Percentiles rank a stretch among this genome's conserved stretches.
Conservation (phyloP, 2,888 invertebrate species). For the Yponomeuta plumbellus region DNA sequence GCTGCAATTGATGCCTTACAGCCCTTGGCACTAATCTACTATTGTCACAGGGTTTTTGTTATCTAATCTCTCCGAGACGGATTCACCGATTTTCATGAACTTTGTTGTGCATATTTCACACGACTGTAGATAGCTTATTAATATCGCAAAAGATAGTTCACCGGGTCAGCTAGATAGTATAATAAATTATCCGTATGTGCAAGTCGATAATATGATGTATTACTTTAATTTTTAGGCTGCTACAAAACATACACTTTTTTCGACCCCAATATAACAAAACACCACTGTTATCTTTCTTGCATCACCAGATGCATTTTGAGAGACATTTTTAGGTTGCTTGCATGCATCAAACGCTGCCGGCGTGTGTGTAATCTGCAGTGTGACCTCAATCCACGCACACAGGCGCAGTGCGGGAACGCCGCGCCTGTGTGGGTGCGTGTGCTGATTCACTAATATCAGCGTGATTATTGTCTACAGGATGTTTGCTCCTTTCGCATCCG, state of each 20-base stretch:
- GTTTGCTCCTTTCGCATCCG: slow-evolving; percentile 25
- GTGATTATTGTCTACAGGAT: slow-evolving; percentile 42
- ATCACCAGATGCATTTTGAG: slow-evolving; percentile 32
- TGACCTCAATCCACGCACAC: slow-evolving; percentile 66
- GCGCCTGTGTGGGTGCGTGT: slow-evolving; percentile 33
- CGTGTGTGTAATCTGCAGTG: slow-evolving; percentile 46
- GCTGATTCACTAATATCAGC: slow-evolving; percentile 41
- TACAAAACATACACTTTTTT: background rate
- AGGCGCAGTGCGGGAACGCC: slow-evolving; percentile 28
- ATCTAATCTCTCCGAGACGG: too few species aligned
- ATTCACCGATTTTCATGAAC: too few species aligned
- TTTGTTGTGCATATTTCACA: too few species aligned
- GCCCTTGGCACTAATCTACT: too few species aligned
- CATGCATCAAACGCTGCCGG: slow-evolving; percentile 25
- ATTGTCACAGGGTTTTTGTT: too few species aligned
- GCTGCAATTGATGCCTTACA: too few species aligned
- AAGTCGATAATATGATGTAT: too few species aligned
- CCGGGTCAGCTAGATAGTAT: too few species aligned
- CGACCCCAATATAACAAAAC: background rate
- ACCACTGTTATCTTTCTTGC: slow-evolving; percentile 33
- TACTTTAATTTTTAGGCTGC: background rate
- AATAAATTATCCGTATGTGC: too few species aligned
- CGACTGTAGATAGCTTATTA: too few species aligned
- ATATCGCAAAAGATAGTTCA: too few species aligned
- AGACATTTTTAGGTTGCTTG: background rate